Percentiles rank a stretch among this genome's conserved stretches.
Evolutionary conservation across 2,888 invertebrate species (phyloP).

Genomic region (Brachypalpus laphriformis): DNA sequence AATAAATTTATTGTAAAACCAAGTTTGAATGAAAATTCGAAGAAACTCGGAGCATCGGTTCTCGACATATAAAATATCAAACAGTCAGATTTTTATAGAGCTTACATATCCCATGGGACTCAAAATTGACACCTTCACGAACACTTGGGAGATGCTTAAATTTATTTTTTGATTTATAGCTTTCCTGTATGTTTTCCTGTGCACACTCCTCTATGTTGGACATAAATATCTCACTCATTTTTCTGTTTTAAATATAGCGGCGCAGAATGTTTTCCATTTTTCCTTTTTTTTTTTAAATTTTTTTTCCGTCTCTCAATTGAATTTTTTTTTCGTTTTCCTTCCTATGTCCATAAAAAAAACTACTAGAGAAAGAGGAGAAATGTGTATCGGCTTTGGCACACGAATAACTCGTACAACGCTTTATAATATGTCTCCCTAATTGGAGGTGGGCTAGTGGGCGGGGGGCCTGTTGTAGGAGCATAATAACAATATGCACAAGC

Average conservation of each 20-base stretch:
- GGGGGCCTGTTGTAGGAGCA: background rate
- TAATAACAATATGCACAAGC: conserved; percentile 23
- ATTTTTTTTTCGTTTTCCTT: conserved; percentile 33
- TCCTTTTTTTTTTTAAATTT: conserved; percentile 17
- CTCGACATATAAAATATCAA: background rate
- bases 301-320: conserved; percentile 5
- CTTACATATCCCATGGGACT: background rate
- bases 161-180: conserved; percentile 18
- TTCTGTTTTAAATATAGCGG: conserved; percentile 50
- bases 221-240: conserved; percentile 42
- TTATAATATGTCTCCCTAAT: conserved; percentile 16
- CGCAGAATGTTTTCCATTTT: conserved; percentile 43
- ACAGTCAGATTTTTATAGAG: background rate
- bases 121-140: conserved; percentile 17
- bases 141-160: background rate
- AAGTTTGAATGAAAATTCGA: background rate
- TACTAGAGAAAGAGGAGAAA: conserved; percentile 7
- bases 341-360: conserved; percentile 20
- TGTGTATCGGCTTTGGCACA: conserved; percentile 12
- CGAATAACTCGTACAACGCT: conserved; percentile 16
- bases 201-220: background rate
- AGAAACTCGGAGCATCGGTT: background rate
- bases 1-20: too few species aligned
- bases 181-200: conserved; percentile 21
- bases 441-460: conserved; percentile 32